These are phyloP conservation scores for Aldabrachelys gigantea DNA, from an alignment of 2,113 vertebrate species.

Conservation along the genomic window DNA sequence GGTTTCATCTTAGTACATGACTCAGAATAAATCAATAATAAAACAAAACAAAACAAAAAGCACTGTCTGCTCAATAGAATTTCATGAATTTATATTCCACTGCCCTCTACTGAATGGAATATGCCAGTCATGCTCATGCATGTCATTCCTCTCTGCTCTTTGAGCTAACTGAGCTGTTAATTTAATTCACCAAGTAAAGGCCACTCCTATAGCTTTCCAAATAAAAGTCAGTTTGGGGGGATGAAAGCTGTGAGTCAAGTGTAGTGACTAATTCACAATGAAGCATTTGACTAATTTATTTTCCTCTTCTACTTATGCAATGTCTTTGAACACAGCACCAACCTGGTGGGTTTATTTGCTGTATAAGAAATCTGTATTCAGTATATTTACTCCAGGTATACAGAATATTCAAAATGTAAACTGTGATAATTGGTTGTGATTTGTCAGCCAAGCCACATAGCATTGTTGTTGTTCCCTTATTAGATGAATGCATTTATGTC, in stretches of 20 bases:
- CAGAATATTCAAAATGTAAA: not conserved
- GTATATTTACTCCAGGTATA: slow-evolving; percentile 9
- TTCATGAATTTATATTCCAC: slow-evolving; percentile 45
- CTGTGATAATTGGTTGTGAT: not conserved
- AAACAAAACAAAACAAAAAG: not conserved
- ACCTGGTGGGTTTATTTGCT: not conserved
- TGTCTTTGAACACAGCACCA: not conserved
- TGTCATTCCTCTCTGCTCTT: not conserved
- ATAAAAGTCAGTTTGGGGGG: not conserved
- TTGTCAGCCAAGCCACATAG: slow-evolving; percentile 8
- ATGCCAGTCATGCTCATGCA: not conserved
- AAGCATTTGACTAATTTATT: slow-evolving; percentile 15
- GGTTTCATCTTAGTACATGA: not conserved
- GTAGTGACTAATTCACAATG: slow-evolving; percentile 17
- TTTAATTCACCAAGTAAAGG: not conserved
- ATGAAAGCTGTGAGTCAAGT: not conserved
- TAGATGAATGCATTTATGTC: not conserved
- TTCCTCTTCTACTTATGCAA: not conserved
- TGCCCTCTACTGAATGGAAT: slow-evolving; percentile 62
- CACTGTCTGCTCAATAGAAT: slow-evolving; percentile 28
- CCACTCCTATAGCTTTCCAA: not conserved
- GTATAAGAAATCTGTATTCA: not conserved
- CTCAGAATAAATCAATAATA: not conserved
- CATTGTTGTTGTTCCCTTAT: not conserved
- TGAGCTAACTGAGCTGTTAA: not conserved